A percentile compares a stretch with the other conserved stretches of the same genome.
These are phyloP conservation scores for Orius laevigatus DNA, from an alignment of 1,140 invertebrate species.

Conservation along the genomic window DNA sequence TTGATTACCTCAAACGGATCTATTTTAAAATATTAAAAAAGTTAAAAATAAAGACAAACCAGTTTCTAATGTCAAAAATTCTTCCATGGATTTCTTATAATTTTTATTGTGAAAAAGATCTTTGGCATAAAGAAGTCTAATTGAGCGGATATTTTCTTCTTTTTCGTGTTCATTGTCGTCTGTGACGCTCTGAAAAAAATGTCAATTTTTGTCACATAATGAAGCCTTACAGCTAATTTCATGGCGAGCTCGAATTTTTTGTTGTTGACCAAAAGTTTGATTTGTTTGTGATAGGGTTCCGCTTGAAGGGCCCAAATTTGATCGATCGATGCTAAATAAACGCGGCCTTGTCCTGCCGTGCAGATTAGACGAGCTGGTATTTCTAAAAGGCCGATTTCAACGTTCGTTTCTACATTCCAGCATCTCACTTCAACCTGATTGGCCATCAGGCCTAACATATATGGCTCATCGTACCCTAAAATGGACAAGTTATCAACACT, in stretches of 20 bases:
- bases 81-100: slow-evolving; percentile 76
- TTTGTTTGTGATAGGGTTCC: slow-evolving; percentile 63
- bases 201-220: no score
- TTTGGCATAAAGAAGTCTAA: slow-evolving; percentile 79
- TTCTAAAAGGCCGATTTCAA: slow-evolving; percentile 60
- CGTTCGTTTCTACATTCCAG: slow-evolving; percentile 41
- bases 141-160: slow-evolving; percentile 60
- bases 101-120: slow-evolving; percentile 77
- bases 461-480: slow-evolving; percentile 80
- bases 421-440: slow-evolving; percentile 62
- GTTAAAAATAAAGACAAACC: slow-evolving; percentile 25
- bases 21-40: not conserved
- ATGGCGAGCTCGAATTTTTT: slow-evolving; percentile 91
- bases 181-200: slow-evolving; percentile 52
- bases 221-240: slow-evolving; percentile 59
- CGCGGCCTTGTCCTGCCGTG: slow-evolving; percentile 44
- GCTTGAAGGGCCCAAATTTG: slow-evolving; percentile 72
- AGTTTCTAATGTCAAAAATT: slow-evolving; percentile 75
- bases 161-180: slow-evolving; percentile 69
- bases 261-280: slow-evolving; percentile 60
- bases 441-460: slow-evolving; percentile 64
- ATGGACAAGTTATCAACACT: slow-evolving; percentile 20
- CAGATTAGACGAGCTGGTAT: slow-evolving; percentile 49
- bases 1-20: slow-evolving; percentile 90
- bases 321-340: slow-evolving; percentile 73